Conservation (phyloP, 2,888 invertebrate species). For the Andricus curvator region DNA sequence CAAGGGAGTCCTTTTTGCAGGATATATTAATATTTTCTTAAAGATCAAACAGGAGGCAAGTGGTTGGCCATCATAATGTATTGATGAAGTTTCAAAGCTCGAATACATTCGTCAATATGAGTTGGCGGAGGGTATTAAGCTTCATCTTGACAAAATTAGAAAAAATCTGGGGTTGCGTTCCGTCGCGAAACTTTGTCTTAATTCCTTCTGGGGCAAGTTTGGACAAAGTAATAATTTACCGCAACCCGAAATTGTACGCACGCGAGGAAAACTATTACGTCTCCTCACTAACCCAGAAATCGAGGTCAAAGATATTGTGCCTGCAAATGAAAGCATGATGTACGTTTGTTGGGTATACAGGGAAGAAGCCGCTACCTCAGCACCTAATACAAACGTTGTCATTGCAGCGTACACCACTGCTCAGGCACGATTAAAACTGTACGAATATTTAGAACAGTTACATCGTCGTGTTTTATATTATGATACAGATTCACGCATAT, state of each 20-base stretch:
- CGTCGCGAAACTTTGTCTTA: conserved; percentile 40
- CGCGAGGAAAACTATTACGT: conserved; percentile 6
- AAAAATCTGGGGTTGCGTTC: conserved; percentile 46
- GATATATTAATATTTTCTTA: conserved; percentile 49
- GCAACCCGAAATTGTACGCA: conserved; percentile 10
- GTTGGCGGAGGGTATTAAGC: conserved; percentile 12
- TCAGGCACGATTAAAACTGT: conserved; percentile 59
- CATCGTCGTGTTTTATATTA: conserved; percentile 48
- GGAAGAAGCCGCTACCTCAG: not conserved
- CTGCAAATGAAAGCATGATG: conserved; percentile 16
- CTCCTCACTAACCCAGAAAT: no score
- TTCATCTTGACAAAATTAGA: conserved; percentile 39
- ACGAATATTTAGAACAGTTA: conserved; percentile 65
- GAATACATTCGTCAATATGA: conserved; percentile 36
- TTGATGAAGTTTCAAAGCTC: conserved; percentile 29
- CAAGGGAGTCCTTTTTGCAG: conserved; percentile 47
- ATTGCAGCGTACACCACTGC: conserved; percentile 45
- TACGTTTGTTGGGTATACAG: conserved; percentile 34
- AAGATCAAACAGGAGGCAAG: conserved; percentile 47
- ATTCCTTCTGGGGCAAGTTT: conserved; percentile 48
- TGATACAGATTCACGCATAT: conserved; percentile 45
- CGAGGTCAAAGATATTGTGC: not conserved
- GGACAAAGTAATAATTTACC: conserved; percentile 39
- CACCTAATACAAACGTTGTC: conserved; percentile 26
- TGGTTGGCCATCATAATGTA: conserved; percentile 44